phyloP scores from a whole-genome alignment of 2,888 invertebrate genomes.

The Zhuqinia jingwanae region DNA sequence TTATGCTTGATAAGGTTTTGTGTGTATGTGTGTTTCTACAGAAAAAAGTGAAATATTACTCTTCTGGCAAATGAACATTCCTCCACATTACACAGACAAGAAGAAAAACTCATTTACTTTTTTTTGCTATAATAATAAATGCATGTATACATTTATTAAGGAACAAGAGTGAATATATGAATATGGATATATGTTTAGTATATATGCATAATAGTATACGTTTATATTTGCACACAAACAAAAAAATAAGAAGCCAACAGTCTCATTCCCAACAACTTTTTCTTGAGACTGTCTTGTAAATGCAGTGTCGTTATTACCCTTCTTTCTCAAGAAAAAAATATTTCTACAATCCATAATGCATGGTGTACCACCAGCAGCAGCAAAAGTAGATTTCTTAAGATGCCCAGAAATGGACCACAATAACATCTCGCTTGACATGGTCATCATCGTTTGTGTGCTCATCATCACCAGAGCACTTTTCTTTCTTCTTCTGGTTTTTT shows the following conservation, averaged over 20 bases:
- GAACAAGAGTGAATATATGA: too few relatives aligned
- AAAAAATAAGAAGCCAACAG: constrained; percentile 14
- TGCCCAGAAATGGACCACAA: constrained; percentile 73
- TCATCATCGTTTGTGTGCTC: constrained; percentile 37
- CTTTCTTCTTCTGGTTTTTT: neutral
- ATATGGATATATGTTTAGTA: constrained; percentile 29
- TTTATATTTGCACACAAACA: constrained; percentile 18
- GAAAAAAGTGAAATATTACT: constrained; percentile 47
- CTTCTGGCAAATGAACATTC: neutral
- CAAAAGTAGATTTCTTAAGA: constrained; percentile 57
- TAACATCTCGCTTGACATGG: constrained; percentile 71
- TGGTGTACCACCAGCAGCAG: neutral
- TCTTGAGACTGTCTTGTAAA: neutral
- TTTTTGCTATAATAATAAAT: neutral
- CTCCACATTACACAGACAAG: too few relatives aligned
- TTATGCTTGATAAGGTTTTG: neutral
- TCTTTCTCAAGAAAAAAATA: constrained; percentile 11
- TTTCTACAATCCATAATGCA: constrained; percentile 24
- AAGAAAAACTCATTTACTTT: constrained; percentile 29
- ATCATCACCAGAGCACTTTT: constrained; percentile 40
- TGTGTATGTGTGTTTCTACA: neutral
- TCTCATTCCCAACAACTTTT: constrained; percentile 4
- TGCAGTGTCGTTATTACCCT: constrained; percentile 36
- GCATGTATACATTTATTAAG: neutral
- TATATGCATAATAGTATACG: too few relatives aligned